A percentile compares a stretch with the other conserved stretches of the same genome.
These are phyloP conservation scores for Aspidiotus destructor DNA, from an alignment of 2,888 invertebrate genomes.

Conservation along the genomic window DNA sequence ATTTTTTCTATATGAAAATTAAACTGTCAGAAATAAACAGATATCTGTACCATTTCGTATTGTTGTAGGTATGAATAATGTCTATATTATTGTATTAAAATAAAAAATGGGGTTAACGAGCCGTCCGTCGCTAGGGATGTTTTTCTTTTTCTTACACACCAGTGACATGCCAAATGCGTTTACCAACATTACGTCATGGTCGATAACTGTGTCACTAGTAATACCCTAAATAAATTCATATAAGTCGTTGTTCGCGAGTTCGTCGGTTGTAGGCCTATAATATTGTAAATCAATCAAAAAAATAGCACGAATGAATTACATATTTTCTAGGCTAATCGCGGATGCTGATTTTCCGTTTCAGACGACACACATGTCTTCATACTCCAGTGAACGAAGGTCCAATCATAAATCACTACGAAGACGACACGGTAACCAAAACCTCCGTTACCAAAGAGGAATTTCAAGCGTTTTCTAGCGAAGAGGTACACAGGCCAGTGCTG, in stretches of 20 bases:
- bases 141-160: too few relatives aligned
- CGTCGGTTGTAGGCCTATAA: too few relatives aligned
- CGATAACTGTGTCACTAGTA: background rate
- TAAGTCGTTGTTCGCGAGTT: slow-evolving; percentile 3
- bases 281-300: background rate
- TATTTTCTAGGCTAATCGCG: background rate
- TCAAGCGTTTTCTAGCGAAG: slow-evolving; percentile 39
- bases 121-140: too few relatives aligned
- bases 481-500: slow-evolving; percentile 40
- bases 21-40: too few relatives aligned
- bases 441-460: slow-evolving; percentile 40
- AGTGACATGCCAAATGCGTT: too few relatives aligned
- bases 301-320: background rate
- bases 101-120: too few relatives aligned
- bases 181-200: too few relatives aligned
- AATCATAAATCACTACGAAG: slow-evolving; percentile 37
- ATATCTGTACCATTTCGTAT: too few relatives aligned
- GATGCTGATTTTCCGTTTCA: slow-evolving; percentile 43
- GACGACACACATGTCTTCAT: slow-evolving; percentile 76
- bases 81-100: too few relatives aligned
- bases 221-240: slow-evolving; percentile 8
- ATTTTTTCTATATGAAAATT: too few relatives aligned
- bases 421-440: slow-evolving; percentile 36
- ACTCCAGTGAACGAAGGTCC: slow-evolving; percentile 43
- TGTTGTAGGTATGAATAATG: too few relatives aligned